Conservation (phyloP, 2,888 invertebrate species). For the Conus canariensis region DNA sequence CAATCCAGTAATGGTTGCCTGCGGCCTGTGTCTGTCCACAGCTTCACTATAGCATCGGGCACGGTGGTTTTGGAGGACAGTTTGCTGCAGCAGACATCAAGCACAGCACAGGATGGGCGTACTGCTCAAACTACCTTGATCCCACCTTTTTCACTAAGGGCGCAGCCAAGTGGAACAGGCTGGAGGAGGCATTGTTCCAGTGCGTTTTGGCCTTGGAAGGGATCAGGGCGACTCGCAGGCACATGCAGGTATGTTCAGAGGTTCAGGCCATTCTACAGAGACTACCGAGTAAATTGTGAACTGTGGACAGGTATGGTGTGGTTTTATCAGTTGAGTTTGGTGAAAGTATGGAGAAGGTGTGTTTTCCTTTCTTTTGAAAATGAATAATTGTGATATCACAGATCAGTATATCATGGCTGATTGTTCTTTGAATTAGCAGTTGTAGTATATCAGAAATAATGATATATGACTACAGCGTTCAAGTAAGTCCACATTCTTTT, state of each 20-base stretch:
- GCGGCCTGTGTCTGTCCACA: conserved; percentile 40
- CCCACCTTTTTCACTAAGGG: conserved; percentile 54
- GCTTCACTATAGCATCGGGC: conserved; percentile 73
- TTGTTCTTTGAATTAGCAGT: too few relatives aligned
- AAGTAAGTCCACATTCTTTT: too few relatives aligned
- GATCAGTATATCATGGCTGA: too few relatives aligned
- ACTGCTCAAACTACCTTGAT: conserved; percentile 75
- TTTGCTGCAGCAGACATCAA: conserved; percentile 76
- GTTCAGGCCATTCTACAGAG: conserved; percentile 20
- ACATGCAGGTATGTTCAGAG: neutral
- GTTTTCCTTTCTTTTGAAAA: too few relatives aligned
- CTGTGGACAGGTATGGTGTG: neutral
- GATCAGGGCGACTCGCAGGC: conserved; percentile 45
- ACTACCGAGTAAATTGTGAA: conserved; percentile 19
- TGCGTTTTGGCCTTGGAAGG: conserved; percentile 63
- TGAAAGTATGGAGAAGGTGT: neutral
- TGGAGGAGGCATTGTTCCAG: conserved; percentile 62
- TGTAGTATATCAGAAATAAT: too few relatives aligned
- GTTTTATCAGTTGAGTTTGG: neutral
- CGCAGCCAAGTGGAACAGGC: conserved; percentile 58
- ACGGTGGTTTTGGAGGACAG: conserved; percentile 79
- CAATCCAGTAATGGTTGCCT: too few relatives aligned
- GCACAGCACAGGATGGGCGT: conserved; percentile 76
- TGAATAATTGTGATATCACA: too few relatives aligned
- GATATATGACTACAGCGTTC: too few relatives aligned